Base-by-base conservation (phyloP, 2,113 vertebrate species). In the Chloroceryle aenea region DNA sequence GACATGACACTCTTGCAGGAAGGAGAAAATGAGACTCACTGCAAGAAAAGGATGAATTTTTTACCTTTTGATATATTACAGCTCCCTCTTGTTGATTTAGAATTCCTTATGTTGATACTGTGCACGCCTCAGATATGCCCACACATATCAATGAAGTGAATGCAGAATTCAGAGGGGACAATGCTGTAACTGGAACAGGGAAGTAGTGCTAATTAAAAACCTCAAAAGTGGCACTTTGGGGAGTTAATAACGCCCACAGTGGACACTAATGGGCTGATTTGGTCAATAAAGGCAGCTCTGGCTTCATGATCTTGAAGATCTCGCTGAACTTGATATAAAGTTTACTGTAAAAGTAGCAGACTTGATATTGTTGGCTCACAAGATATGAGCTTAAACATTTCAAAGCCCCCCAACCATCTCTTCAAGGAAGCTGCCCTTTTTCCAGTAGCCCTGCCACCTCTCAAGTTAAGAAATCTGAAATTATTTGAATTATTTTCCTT, bases 161-260 rank as follows among this genome's bases (percentile, higher is more conserved):
- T 4, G 19, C 16, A 66, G 77, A 87, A 58, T 69, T 53, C 45
- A 36, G 5, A 82, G 10, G 9, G 14, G 32, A 50, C 20, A 42
- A 50, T 58, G 10, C 0, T 0, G 4, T 25, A 52, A 30, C 23
- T 13, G 27, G 20, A 63, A 47, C 1, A 47, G 20, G 56, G n/a
- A 58, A 61, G 12, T 18, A 21, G 2, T 3, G 5, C 25, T 11
- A 29, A 67, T 42, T 56, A 29, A 84, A 61, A 69, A 29, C 16
- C 17, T 56, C 25, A 16, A 0, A 69, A 82, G 48, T 14, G 13
- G 11, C 45, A 34, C 38, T 50, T 71, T 3, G 16, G 11, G 9
- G 9, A 90, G 26, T 52, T 53, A 22, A 52, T 0, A n/a, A n/a
- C n/a, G 0, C 9, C 36, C 29, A 22, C 17, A 47, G 30, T 15